Base-by-base conservation (phyloP, 1,140 invertebrate genomes). In the Heliconius hermathena region DNA sequence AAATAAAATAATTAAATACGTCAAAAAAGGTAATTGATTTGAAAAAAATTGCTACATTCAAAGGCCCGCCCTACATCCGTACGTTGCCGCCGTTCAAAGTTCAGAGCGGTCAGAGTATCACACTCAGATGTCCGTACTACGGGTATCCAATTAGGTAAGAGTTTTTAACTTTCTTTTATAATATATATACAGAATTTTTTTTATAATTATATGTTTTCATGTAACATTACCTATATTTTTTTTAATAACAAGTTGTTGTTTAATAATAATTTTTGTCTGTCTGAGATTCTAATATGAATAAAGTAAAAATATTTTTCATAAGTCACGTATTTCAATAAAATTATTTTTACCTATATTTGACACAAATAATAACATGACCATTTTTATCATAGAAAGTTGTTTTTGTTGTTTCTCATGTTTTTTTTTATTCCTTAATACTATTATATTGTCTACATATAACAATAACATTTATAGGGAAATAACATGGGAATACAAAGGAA, bases 1-100 rank as follows among this genome's bases (percentile, higher is more conserved):
- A 52, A 52, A 52, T 18, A 52, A 52, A 18, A 66, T 26, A 66
- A 22, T 1, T 5, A 20, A 52, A 52, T 8, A 38, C 18, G 33
- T 71, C 20, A 38, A 71, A 71, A 46, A 36, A 2, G 29, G 33
- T 41, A 72, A n/a, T 72, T 20, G 71, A n/a, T 71, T 41, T 38
- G 6, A 38, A 36, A 72, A 38, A 33, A 5, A 71, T 3, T 26
- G 13, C 1, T 13, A 41, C 22, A 1, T 72, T 38, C 22, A 60
- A 89, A 98, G 98, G 98, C 82, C 96, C 97, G n/a, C 98, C 98
- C 1, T 97, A 97, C 85, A 97, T 98, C 49, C 95, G 97, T 83
- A 96, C 96, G 52, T 96, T 98, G 89, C 96, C 96, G 66, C 97
- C 98, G 46, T 95, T 98, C 72, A 98, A 98, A 81, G 97, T 97